Base-by-base conservation (phyloP, 2,113 vertebrate species). In the Pholis gunnellus region DNA sequence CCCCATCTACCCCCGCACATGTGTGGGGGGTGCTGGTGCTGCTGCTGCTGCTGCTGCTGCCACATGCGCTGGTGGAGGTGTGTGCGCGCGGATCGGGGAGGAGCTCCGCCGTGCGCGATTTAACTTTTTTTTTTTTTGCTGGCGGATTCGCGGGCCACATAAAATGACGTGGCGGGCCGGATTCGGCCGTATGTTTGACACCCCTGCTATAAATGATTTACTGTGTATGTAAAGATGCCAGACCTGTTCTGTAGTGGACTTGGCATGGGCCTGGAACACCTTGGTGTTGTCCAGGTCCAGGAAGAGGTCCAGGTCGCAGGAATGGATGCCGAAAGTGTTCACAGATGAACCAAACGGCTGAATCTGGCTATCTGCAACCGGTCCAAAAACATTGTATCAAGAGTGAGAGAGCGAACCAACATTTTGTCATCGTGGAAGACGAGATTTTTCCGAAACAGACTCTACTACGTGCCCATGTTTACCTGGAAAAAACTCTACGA, bases 271-370 rank as follows among this genome's bases (percentile, higher is more conserved):
- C 89, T 97, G 96, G 71, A 96, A 95, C 20, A 92, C 92, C 76
- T 96, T 96, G 36, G 96, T 95, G 69, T 96, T 94, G 50, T 97
- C 97, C 68, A 99, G 91, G 68, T 98, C 97, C 86, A 99, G 89
- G 81, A 97, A 96, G 65, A 99, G 95, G 92, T 99, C 98, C 4
- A 99, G 80, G 73, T 99, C 98, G 64, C 97, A 99, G 72, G 96
- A 96, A 20, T 95, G 97, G 75, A 96, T 85, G 0, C 96, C 96
- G 14, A 99, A 98, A 0, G 95, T 95, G 29, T 99, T 99, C 75
- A 97, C 91, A 0, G 97, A 97, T 6, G 98, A 99, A 56, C 97
- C 98, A 20, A 99, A 99, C 0, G 96, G 96, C 15, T 95, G 83
- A 75, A 98, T 87, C 78, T 95, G 93, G 70, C 97, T 97, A 78